These are phyloP conservation scores for Thinocorus orbignyianus DNA, from an alignment of 2,113 vertebrate species.

Conservation along the genomic window DNA sequence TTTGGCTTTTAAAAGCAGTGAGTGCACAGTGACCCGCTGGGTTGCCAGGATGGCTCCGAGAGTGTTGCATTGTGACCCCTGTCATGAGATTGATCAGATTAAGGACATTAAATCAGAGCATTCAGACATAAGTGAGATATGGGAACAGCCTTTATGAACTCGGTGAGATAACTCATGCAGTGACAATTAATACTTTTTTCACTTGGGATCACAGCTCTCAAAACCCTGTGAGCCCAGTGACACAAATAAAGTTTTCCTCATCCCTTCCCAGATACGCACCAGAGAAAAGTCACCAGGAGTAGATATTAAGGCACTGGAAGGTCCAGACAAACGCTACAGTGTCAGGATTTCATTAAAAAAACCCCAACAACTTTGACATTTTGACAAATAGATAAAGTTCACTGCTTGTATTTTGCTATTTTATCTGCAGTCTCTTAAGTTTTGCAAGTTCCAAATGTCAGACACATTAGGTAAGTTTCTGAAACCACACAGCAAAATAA, in stretches of 20 bases:
- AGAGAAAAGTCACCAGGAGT: neutral
- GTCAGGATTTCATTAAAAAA: neutral
- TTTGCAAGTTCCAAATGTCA: conserved; percentile 27
- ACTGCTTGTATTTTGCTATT: neutral
- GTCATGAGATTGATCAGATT: neutral
- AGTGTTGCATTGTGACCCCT: neutral
- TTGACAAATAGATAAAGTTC: conserved; percentile 13
- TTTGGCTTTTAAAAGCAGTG: neutral
- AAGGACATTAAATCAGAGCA: neutral
- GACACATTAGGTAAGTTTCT: neutral
- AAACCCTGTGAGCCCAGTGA: neutral
- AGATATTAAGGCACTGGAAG: neutral
- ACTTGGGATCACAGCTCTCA: neutral
- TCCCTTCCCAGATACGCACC: neutral
- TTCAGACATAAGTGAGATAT: neutral
- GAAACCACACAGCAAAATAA: neutral
- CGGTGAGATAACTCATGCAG: neutral
- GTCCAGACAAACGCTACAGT: neutral
- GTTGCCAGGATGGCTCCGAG: neutral
- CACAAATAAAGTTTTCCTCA: neutral
- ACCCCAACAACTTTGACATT: neutral
- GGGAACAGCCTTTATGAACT: neutral
- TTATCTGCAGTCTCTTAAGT: conserved; percentile 7
- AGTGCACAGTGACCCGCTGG: neutral
- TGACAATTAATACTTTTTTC: neutral